Percentiles rank a stretch among this genome's conserved stretches.
These are phyloP conservation scores for Coregonus ussuriensis DNA, from an alignment of 2,797 vertebrate species.

Conservation along the genomic window DNA sequence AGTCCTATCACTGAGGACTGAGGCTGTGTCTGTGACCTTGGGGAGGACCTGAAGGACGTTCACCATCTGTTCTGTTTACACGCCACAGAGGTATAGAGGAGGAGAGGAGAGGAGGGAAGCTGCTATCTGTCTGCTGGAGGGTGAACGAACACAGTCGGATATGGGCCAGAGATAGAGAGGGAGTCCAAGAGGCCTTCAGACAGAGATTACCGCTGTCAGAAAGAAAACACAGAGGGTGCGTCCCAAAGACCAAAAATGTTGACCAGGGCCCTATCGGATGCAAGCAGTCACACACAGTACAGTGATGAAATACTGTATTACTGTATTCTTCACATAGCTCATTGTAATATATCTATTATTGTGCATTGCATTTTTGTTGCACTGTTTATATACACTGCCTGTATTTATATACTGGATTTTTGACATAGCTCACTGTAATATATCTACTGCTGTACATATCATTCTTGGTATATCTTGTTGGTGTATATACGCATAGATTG, in stretches of 20 bases:
- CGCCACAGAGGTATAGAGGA: not conserved
- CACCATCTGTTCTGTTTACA: conserved; percentile 37
- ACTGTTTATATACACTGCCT: no score
- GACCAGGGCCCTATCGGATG: not conserved
- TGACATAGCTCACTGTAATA: no score
- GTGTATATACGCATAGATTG: no score
- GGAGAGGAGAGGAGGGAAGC: not conserved
- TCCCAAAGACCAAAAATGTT: not conserved
- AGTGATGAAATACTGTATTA: conserved; percentile 14
- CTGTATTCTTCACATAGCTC: no score
- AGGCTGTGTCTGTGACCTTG: conserved; percentile 44
- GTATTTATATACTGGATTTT: no score
- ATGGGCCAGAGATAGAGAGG: not conserved
- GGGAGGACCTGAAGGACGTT: conserved; percentile 37
- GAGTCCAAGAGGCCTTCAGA: conserved; percentile 13
- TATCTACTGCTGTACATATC: no score
- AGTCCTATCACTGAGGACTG: conserved; percentile 40
- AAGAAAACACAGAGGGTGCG: conserved; percentile 16
- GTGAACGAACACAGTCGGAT: not conserved
- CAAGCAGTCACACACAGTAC: conserved; percentile 11
- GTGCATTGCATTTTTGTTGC: no score
- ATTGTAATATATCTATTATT: no score
- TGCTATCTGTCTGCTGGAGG: not conserved
- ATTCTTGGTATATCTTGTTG: no score
- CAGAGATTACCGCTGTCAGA: conserved; percentile 31